Conservation (phyloP, 1,140 invertebrate species). For the Rhopalosiphum padi region DNA sequence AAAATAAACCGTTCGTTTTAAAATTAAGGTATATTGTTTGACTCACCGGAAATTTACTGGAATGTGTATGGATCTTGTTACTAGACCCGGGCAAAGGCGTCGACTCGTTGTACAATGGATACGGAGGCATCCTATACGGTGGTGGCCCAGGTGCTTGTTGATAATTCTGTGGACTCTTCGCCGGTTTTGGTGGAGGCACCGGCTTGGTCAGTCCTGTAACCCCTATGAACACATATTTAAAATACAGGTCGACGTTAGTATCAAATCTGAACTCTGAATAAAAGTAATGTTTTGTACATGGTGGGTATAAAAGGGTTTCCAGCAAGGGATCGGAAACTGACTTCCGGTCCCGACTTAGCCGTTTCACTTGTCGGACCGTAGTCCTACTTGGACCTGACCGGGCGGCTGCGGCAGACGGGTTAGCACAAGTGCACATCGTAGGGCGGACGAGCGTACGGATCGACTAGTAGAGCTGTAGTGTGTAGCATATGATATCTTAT, state of each 20-base stretch:
- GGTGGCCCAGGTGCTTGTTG: constrained; percentile 62
- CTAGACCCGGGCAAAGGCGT: constrained; percentile 63
- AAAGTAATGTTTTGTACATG: constrained; percentile 17
- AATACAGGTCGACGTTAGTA: not conserved
- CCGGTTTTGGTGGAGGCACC: constrained; percentile 69
- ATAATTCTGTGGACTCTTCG: constrained; percentile 61
- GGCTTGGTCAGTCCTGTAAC: constrained; percentile 68
- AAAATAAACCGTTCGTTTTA: not conserved
- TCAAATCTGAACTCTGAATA: not conserved
- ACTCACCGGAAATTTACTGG: constrained; percentile 80
- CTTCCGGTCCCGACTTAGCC: constrained; percentile 57
- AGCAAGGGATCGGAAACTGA: not conserved
- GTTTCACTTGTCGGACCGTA: constrained; percentile 60
- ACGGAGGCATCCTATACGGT: constrained; percentile 67
- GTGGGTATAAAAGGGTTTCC: constrained; percentile 24
- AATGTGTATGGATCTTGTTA: constrained; percentile 74
- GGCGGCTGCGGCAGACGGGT: not conserved
- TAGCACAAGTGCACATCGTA: constrained; percentile 25
- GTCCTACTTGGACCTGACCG: constrained; percentile 47
- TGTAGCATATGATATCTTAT: constrained; percentile 30
- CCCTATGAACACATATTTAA: constrained; percentile 58
- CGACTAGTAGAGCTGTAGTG: constrained; percentile 20
- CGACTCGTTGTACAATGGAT: constrained; percentile 65
- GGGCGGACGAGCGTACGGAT: constrained; percentile 20
- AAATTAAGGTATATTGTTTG: not conserved